Evolutionary conservation across 2,113 vertebrate genomes (phyloP), one percentile per base, ranked within the genome.

Genomic region (Alexandromys fortis): DNA sequence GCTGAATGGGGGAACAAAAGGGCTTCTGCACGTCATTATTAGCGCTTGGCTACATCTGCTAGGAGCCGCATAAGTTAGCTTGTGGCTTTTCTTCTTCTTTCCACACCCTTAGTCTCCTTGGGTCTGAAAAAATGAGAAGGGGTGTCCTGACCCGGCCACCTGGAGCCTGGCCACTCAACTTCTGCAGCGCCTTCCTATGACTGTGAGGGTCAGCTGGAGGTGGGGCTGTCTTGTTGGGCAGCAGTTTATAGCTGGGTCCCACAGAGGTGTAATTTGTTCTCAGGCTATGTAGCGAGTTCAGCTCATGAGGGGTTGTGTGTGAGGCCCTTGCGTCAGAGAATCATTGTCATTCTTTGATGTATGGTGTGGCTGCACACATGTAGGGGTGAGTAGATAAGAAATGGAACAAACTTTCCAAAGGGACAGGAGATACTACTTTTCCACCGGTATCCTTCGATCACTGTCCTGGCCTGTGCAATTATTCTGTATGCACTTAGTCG

Each of bases 221-320:
- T 67, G 52, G 9, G 63, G 26, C 30, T 70, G 35, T 52, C 86
- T 65, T 79, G 61, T 88, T 79, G 55, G 83, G 58, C 21, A 91
- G 73, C 16, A 77, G 14, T 87, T 94, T 85, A 88, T 28, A 79
- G 35, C 2, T 11, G 19, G 55, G 70, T 35, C 87, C 0, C 2
- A 73, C 13, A n/a, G 76, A 67, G 85, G 76, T 78, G 61, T 68
- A 58, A 86, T 94, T 94, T 86, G 21, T 90, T 90, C 70, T 92
- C 72, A 55, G 65, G 35, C 65, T 45, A 26, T 30, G 91, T 1
- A 45, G 47, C 42, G 16, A 78, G 70, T 79, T 24, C 16, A 24
- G 35, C 33, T 42, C 63, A 38, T 58, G 42, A 52, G 19, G 52
- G 82, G 11, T 35, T 78, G 2, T 86, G 22, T 19, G 30, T 82